Percentiles rank a stretch among this genome's conserved stretches.
Conservation (phyloP, 1,140 invertebrate genomes). For the Steinernema feltiae region DNA sequence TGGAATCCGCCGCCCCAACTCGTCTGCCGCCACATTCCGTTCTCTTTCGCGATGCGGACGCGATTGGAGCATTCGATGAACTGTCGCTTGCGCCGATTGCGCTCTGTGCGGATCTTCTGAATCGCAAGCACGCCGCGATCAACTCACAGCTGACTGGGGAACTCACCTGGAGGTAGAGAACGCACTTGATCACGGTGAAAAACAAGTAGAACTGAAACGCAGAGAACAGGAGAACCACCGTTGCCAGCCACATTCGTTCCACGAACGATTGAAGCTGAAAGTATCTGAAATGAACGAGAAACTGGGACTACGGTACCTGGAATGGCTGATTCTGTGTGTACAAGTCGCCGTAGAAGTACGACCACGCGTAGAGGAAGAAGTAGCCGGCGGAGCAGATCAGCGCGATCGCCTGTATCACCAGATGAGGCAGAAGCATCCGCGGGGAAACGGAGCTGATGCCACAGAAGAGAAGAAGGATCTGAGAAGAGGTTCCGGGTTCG, state of each 20-base stretch:
- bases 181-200: slow-evolving; percentile 48
- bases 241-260: slow-evolving; percentile 52
- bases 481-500: slow-evolving; percentile 10
- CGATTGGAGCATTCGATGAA: slow-evolving; percentile 41
- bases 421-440: slow-evolving; percentile 45
- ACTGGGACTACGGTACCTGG: slow-evolving; percentile 30
- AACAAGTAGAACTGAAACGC: slow-evolving; percentile 52
- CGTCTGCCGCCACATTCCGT: slow-evolving; percentile 50
- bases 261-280: slow-evolving; percentile 48
- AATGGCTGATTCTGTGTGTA: slow-evolving; percentile 44
- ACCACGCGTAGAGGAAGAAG: slow-evolving; percentile 50
- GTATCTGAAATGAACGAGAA: slow-evolving; percentile 21
- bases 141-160: slow-evolving; percentile 17
- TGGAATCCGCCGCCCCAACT: slow-evolving; percentile 54
- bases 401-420: slow-evolving; percentile 46
- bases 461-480: slow-evolving; percentile 49
- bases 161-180: slow-evolving; percentile 47
- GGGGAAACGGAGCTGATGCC: slow-evolving; percentile 42
- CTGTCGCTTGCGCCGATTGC: slow-evolving; percentile 26
- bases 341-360: slow-evolving; percentile 53
- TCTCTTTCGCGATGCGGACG: slow-evolving; percentile 48
- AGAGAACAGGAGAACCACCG: slow-evolving; percentile 47
- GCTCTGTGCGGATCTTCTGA: slow-evolving; percentile 28
- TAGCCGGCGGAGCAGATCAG: slow-evolving; percentile 47
- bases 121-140: background rate